phyloP scores from a whole-genome alignment of 2,113 vertebrate species.

The Neofelis nebulosa region DNA sequence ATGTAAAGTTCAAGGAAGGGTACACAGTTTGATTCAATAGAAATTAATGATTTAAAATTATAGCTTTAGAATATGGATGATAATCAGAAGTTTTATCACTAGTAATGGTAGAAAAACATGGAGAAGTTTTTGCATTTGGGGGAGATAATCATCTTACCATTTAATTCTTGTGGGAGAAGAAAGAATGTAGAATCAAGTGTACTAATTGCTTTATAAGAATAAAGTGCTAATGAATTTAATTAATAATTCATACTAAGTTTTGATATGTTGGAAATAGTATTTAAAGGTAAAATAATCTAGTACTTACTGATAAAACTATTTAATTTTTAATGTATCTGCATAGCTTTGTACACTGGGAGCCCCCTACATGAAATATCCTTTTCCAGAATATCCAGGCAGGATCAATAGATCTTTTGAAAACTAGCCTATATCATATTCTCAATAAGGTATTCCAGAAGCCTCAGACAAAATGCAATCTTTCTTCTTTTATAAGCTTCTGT shows the following conservation, averaged over 20 bases:
- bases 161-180: not conserved
- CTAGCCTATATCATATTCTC: not conserved
- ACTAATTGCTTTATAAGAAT: slow-evolving; percentile 8
- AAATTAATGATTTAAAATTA: slow-evolving; percentile 53
- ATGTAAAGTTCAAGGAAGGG: not conserved
- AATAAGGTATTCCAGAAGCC: not conserved
- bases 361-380: not conserved
- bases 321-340: not conserved
- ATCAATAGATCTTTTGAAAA: not conserved
- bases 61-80: slow-evolving; percentile 13
- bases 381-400: not conserved
- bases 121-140: slow-evolving; percentile 18
- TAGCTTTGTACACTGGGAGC: not conserved
- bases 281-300: slow-evolving; percentile 22
- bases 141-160: not conserved
- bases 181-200: not conserved
- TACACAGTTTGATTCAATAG: slow-evolving; percentile 5
- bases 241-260: slow-evolving; percentile 41
- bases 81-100: not conserved
- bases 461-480: not conserved
- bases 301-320: not conserved
- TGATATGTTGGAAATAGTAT: slow-evolving; percentile 15
- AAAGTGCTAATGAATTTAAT: slow-evolving; percentile 32
- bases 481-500: not conserved
- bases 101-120: not conserved